phyloP scores from a whole-genome alignment of 2,113 vertebrate genomes.

The Cinclus cinclus region DNA sequence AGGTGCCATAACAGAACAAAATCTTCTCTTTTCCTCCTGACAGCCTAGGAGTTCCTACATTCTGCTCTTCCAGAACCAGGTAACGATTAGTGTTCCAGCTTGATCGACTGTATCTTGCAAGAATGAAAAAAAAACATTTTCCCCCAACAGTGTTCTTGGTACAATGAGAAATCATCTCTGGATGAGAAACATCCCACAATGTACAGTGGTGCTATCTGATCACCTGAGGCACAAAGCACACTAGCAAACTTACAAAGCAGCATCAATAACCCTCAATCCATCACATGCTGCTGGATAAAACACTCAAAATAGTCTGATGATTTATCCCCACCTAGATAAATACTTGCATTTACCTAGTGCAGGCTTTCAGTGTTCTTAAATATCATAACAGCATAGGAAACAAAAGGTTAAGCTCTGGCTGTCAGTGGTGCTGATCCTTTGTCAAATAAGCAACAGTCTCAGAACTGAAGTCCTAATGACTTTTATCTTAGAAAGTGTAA shows the following conservation, averaged over 20 bases:
- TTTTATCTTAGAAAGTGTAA: background rate
- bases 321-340: background rate
- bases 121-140: background rate
- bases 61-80: background rate
- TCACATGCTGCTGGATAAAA: background rate
- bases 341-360: background rate
- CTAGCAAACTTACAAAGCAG: background rate
- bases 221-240: background rate
- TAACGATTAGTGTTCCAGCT: background rate
- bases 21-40: background rate
- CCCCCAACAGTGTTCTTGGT: accelerated
- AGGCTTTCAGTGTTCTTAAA: background rate
- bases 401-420: background rate
- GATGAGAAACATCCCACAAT: background rate
- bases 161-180: background rate
- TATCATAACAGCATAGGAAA: background rate
- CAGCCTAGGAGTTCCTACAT: background rate
- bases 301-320: background rate
- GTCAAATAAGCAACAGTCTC: background rate
- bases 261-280: background rate
- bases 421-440: background rate
- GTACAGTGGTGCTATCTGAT: background rate
- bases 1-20: background rate
- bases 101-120: background rate
- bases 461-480: background rate